Evolutionary conservation across 2,888 invertebrate species (phyloP), one percentile per base, ranked within the genome.

Genomic region (Diaperis boleti): DNA sequence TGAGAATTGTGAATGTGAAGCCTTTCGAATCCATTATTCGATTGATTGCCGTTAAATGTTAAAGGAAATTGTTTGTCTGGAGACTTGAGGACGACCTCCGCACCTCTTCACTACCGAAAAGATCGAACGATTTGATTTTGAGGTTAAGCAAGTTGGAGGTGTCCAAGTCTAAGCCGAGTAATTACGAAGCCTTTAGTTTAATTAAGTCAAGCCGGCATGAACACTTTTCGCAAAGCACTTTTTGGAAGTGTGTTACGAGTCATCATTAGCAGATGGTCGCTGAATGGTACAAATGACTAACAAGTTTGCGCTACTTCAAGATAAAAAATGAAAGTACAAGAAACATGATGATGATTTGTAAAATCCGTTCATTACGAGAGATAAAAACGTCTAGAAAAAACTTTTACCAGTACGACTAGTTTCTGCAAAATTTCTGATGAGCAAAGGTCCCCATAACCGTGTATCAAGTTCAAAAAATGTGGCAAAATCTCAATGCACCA

Each of bases 1-100:
- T 74, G 73, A 70, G 71, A 72, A 68, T 72, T 72, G 69, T 71
- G 68, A 72, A 70, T 71, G 69, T 39, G 56, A 37, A 44, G 49
- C 57, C 57, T 62, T 62, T 62, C 62, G 17, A 59, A 57, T 18
- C 61, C 37, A 55, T 42, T 44, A 44, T 52, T 45, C 55, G 55
- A 61, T 55, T 47, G 61, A 60, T 52, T 52, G 54, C 18, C 39
- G 41, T 20, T 44, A 35, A 52, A 52, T 60, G 52, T 52, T 52
- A 11, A 41, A 50, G 20, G 33, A 42, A 33, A 42, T 37, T 44
- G 37, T 57, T 50, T 50, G 50, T 33, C 5, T 44, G 44, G 10
- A 15, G 17, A 15, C 17, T 10, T 5, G 6, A 41, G 22, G 1
- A 41, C n/a, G 39, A 33, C 8, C 17, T 41, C 20, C 41, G 17